Evolutionary conservation across 53 echinoderm and acorn worm genomes (phyloP), one percentile per base, ranked within the genome.

Genomic region (Holothuria scabra): DNA sequence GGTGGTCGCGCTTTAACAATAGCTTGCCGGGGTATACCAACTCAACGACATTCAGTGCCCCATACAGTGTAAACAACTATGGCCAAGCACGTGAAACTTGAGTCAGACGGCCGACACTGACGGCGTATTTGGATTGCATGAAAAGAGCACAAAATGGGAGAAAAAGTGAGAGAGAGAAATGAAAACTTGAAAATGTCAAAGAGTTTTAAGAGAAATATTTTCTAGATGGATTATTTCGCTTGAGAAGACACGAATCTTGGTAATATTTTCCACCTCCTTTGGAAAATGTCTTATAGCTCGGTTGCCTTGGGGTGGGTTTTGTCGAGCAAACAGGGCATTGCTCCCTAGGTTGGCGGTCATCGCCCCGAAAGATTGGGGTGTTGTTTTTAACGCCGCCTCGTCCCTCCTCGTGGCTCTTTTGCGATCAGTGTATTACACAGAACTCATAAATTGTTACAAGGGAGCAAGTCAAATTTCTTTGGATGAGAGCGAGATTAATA

Each of bases 171-270:
- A 34, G 69, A 69, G 31, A 69, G 35, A 69, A 34, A 68, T 21
- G 31, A 67, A 67, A 67, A 67, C 67, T 67, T 37, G 67, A 67
- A 44, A 72, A 72, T 72, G 72, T 41, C 72, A 72, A 72, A 72
- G 72, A 72, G 21, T 44, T 72, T 72, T 72, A 72, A 72, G 72
- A 35, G 72, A 72, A 72, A 72, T 72, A 72, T 72, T 72, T 72
- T 72, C 46, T 72, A 48, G 72, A 72, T 72, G 72, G 72, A 72
- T 72, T 72, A 72, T 72, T 72, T 72, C 72, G 72, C 72, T 72
- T 72, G 46, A 72, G 72, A 72, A 48, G 72, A 72, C 72, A 72
- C 72, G 46, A 72, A 46, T 44, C 28, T 24, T 44, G 46, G n/a
- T 24, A 72, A 72, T 72, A 72, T 72, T 72, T 72, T 72, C 65